Base-by-base conservation (phyloP, 2,888 invertebrate genomes). In the Lacanobia oleracea region DNA sequence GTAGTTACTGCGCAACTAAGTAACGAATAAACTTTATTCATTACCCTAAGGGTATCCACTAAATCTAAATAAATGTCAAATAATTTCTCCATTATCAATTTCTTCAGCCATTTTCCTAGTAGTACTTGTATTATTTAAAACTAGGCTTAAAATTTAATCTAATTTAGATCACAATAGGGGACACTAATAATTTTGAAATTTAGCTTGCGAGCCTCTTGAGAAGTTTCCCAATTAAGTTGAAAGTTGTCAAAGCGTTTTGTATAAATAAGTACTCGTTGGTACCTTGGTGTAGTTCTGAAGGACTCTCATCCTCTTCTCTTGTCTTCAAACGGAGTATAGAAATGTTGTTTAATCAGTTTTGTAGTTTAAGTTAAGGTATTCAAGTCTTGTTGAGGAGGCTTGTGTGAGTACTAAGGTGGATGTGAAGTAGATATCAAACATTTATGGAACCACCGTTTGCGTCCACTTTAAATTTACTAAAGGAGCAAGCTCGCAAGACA, bases 221-320 rank as follows among this genome's bases (percentile, higher is more conserved):
- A 79, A 79, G 56, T 82, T 82, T 57, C 8, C 8, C 48, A 82
- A 78, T 73, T 78, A 10, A 63, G 51, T 73, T 62, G 33, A 21
- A 69, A 68, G 51, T 70, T 71, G 50, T 54, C 63, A 81, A 78
- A 77, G 82, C 59, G 23, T 63, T 70, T 59, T 54, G 57, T 63
- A 37, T 27, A 60, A 53, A 23, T 76, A 60, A 12, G 68, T n/a
- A 21, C 45, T 64, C 10, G 8, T 21, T 1, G 33, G 37, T 54
- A 37, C 27, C 21, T 54, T 23, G 16, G 21, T 60, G 48, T 10
- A n/a, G 21, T 60, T 57, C 21, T 65, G 10, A 43, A 80, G 23
- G 48, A 21, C 23, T 45, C 23, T 51, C 3, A 1, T 23, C 12
- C 48, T 53, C 12, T 48, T 16, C 18, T 43, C 8, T 56, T 4